Percentiles rank a stretch among this genome's conserved stretches.
phyloP scores from a whole-genome alignment of 2,113 vertebrate genomes.

The Upupa epops region DNA sequence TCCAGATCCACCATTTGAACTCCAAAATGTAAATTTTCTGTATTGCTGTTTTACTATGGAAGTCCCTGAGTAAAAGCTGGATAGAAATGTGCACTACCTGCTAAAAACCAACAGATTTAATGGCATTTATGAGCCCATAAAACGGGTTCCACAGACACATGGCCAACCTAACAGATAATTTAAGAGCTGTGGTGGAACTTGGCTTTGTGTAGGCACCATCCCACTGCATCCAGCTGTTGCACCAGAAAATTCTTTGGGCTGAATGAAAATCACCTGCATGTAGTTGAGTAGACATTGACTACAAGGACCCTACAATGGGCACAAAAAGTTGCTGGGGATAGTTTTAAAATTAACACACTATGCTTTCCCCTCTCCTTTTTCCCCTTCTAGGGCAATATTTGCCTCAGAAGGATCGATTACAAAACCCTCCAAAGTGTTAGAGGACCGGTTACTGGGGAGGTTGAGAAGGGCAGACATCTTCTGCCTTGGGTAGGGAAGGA shows the following conservation, averaged over 20 bases:
- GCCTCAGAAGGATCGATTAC: not conserved
- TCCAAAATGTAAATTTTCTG: not conserved
- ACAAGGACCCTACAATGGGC: not conserved
- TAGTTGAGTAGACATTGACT: not conserved
- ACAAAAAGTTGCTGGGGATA: not conserved
- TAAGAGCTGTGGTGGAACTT: not conserved
- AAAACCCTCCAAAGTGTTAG: not conserved
- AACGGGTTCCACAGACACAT: not conserved
- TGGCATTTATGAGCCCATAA: conserved; percentile 34
- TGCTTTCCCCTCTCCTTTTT: not conserved
- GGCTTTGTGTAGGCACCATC: not conserved
- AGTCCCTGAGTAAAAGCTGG: not conserved
- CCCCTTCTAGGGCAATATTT: not conserved
- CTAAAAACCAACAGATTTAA: conserved; percentile 29
- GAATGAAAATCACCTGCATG: not conserved
- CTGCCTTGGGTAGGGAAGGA: not conserved
- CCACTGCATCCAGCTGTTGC: not conserved
- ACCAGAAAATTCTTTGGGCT: not conserved
- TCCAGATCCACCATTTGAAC: not conserved
- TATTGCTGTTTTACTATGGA: not conserved
- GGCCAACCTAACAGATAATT: not conserved
- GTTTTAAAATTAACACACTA: not conserved
- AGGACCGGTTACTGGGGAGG: not conserved
- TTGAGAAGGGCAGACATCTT: not conserved
- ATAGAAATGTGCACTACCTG: not conserved